Evolutionary conservation across 2,888 invertebrate species (phyloP).

Genomic region (Hypolimnas misippus): DNA sequence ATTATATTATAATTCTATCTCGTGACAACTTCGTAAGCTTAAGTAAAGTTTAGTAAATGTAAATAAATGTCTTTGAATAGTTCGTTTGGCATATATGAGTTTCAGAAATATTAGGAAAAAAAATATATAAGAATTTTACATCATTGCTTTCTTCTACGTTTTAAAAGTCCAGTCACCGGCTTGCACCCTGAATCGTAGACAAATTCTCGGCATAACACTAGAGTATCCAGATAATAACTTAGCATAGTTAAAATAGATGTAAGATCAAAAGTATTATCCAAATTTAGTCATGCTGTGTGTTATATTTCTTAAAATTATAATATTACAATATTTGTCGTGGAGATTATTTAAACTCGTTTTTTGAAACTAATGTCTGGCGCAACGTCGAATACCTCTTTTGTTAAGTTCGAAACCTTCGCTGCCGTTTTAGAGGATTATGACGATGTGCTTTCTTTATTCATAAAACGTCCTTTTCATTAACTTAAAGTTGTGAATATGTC

Average conservation of each 20-base stretch:
- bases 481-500: slow-evolving; percentile 45
- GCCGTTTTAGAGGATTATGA: slow-evolving; percentile 49
- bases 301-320: slow-evolving; percentile 68
- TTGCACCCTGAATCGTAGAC: slow-evolving; percentile 66
- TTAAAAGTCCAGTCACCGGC: slow-evolving; percentile 60
- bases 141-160: slow-evolving; percentile 59
- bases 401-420: slow-evolving; percentile 32
- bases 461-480: slow-evolving; percentile 44
- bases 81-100: slow-evolving; percentile 59
- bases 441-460: slow-evolving; percentile 51
- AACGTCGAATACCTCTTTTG: slow-evolving; percentile 54
- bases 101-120: slow-evolving; percentile 48
- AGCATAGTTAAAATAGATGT: slow-evolving; percentile 72
- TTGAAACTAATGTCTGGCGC: slow-evolving; percentile 47
- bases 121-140: slow-evolving; percentile 39
- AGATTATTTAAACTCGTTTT: slow-evolving; percentile 35
- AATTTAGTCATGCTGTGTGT: slow-evolving; percentile 80
- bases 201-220: slow-evolving; percentile 66
- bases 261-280: slow-evolving; percentile 83
- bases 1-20: slow-evolving; percentile 48
- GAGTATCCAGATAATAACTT: slow-evolving; percentile 78
- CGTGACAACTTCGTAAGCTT: slow-evolving; percentile 67
- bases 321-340: slow-evolving; percentile 52
- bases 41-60: slow-evolving; percentile 70
- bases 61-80: slow-evolving; percentile 63